These are phyloP conservation scores for Myopa tessellatipennis DNA, from an alignment of 2,888 invertebrate genomes.

Conservation along the genomic window DNA sequence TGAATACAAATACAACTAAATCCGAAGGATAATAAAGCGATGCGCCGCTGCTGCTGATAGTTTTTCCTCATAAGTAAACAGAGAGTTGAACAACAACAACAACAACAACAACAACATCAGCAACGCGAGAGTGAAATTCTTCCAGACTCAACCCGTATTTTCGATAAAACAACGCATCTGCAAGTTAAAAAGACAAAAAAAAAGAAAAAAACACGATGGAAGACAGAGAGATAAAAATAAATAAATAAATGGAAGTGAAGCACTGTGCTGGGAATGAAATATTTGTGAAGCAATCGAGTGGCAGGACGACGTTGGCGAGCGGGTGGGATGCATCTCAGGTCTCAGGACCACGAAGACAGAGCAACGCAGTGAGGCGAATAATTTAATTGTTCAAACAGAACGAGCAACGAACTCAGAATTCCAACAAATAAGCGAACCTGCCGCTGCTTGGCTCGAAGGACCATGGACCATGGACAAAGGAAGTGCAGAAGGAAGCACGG, in stretches of 20 bases:
- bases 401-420: constrained; percentile 22
- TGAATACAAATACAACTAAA: constrained; percentile 36
- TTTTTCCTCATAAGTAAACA: constrained; percentile 25
- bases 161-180: constrained; percentile 13
- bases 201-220: neutral
- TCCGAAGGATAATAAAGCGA: constrained; percentile 31
- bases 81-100: constrained; percentile 15
- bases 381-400: constrained; percentile 39
- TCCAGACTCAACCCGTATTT: constrained; percentile 31
- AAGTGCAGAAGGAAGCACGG: neutral
- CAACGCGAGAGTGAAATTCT: constrained; percentile 17
- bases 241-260: neutral
- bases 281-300: constrained; percentile 7
- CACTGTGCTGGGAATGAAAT: neutral
- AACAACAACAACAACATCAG: constrained; percentile 19
- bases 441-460: neutral
- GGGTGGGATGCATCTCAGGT: neutral
- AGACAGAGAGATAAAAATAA: neutral
- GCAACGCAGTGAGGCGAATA: constrained; percentile 27
- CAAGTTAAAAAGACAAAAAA: neutral
- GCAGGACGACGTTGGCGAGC: neutral
- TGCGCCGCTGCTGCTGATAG: constrained; percentile 12
- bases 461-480: neutral
- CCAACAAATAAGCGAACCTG: constrained; percentile 21
- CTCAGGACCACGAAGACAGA: neutral